Conservation (phyloP, 2,888 invertebrate species). For the Acanthopleura granulata region DNA sequence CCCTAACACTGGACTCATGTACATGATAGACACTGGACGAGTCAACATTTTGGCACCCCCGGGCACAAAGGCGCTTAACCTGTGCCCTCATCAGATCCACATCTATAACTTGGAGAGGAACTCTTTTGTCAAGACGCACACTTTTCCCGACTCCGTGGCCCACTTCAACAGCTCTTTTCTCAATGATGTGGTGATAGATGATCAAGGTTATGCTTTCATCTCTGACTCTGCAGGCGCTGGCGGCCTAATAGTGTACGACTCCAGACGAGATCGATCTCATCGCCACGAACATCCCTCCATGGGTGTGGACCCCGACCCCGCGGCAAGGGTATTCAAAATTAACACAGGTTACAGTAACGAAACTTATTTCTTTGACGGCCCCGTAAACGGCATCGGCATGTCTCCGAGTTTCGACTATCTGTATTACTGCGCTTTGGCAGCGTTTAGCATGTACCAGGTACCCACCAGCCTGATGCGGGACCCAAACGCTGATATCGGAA, state of each 20-base stretch:
- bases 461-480: constrained; percentile 28
- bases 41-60: constrained; percentile 21
- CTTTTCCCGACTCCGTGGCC: constrained; percentile 45
- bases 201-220: constrained; percentile 38
- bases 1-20: constrained; percentile 52
- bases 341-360: constrained; percentile 22
- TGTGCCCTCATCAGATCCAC: constrained; percentile 52
- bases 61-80: constrained; percentile 24
- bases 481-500: constrained; percentile 18
- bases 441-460: constrained; percentile 38
- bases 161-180: constrained; percentile 40
- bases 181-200: constrained; percentile 51
- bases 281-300: constrained; percentile 30
- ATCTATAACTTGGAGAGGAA: constrained; percentile 45
- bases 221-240: constrained; percentile 41
- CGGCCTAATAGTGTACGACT: constrained; percentile 47
- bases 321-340: too few species aligned
- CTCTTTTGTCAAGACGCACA: constrained; percentile 36
- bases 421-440: constrained; percentile 48
- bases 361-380: constrained; percentile 25
- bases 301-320: constrained; percentile 19
- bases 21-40: constrained; percentile 51
- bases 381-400: constrained; percentile 54
- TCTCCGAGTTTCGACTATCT: constrained; percentile 48
- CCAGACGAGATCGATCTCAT: background rate